Base-by-base conservation (phyloP, 1,140 invertebrate genomes). In the Diabrotica undecimpunctata region DNA sequence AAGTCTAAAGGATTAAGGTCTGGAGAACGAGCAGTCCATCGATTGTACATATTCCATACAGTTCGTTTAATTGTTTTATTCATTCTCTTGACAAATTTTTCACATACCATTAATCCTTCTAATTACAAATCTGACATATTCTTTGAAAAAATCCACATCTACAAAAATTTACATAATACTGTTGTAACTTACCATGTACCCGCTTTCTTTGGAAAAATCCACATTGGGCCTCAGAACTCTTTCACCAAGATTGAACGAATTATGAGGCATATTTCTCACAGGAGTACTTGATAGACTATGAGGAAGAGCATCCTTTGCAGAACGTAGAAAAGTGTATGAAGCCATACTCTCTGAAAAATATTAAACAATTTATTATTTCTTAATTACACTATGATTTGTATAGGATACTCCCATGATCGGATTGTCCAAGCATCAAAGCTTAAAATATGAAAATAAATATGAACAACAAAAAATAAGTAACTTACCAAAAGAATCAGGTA, bases 401-500 rank as follows among this genome's bases (percentile, higher is more conserved):
- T 25, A 25, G 25, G 25, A 25, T 25, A 25, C 25, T 25, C 1
- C 25, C 25, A 25, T 25, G 25, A 25, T 25, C 4, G 25, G 4
- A 25, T 25, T 25, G 25, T 25, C 1, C 25, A 25, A 25, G 25
- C 25, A 25, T 25, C 25, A 25, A 25, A 25, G 4, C 25, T 25
- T 25, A 25, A 25, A 25, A 25, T 25, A 25, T 25, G 25, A 25
- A 2, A 25, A 25, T 25, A 25, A 25, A 25, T 25, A 25, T 4
- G 4, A 25, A 25, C 25, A 25, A 25, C 4, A 25, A 46, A 46
- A 8, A 10, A 10, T n/a, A 46, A 10, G 3, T 46, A 10, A 77
- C 81, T 87, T 81, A 95, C 93, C 94, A 79, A 91, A 95, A 61
- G 93, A 95, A 69, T 90, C 91, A 2, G 91, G 89, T 39, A 88